These are phyloP conservation scores for Synanthedon myopaeformis DNA, from an alignment of 2,888 invertebrate genomes.

Conservation along the genomic window DNA sequence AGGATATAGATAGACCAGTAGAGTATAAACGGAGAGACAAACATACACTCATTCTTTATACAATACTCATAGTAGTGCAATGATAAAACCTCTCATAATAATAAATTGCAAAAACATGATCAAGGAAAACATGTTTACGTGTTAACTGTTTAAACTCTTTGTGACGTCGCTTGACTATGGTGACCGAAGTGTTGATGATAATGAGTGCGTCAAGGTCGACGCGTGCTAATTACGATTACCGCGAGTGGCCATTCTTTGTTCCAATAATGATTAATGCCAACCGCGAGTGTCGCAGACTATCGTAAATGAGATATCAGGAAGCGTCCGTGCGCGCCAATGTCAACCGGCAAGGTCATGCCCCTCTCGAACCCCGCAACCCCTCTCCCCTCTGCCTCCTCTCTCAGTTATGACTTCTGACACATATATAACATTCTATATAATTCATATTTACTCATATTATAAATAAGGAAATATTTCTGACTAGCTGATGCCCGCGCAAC, in stretches of 20 bases:
- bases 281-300: slow-evolving; percentile 54
- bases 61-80: slow-evolving; percentile 7
- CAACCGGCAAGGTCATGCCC: slow-evolving; percentile 45
- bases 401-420: too few species aligned
- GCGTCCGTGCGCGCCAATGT: slow-evolving; percentile 60
- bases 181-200: slow-evolving; percentile 48
- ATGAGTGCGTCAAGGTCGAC: slow-evolving; percentile 38
- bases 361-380: slow-evolving; percentile 8
- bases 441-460: too few species aligned
- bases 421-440: too few species aligned
- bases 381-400: slow-evolving; percentile 3
- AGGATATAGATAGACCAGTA: too few species aligned
- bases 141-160: slow-evolving; percentile 44
- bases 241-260: slow-evolving; percentile 70
- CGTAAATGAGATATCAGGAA: slow-evolving; percentile 66
- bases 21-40: too few species aligned
- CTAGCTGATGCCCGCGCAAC: too few species aligned
- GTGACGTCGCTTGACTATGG: slow-evolving; percentile 44
- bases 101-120: slow-evolving; percentile 48
- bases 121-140: slow-evolving; percentile 50
- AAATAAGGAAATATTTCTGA: too few species aligned
- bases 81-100: slow-evolving; percentile 19
- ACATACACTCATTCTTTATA: too few species aligned
- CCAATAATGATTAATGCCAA: slow-evolving; percentile 65
- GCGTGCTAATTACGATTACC: slow-evolving; percentile 68